Percentiles rank a stretch among this genome's conserved stretches.
Conservation (phyloP, 2,888 invertebrate species). For the Galerucella nymphaeae region DNA sequence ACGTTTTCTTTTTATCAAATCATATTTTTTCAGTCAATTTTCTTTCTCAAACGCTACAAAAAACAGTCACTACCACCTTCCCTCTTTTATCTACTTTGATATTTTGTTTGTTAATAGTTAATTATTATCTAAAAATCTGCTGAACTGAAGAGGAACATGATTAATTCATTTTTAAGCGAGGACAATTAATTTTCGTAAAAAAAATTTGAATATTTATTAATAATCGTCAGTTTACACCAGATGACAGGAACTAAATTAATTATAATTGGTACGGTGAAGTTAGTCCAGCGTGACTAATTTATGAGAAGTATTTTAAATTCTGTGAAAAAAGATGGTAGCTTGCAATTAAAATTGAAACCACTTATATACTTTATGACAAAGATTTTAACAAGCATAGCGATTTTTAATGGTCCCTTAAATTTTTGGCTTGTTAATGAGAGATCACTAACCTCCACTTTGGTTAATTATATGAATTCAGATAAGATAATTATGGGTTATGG, state of each 20-base stretch:
- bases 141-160: too few species aligned
- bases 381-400: background rate
- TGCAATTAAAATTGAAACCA: constrained; percentile 5
- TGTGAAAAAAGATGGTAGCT: background rate
- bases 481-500: background rate
- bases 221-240: background rate
- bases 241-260: background rate
- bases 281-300: constrained; percentile 3
- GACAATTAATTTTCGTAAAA: too few species aligned
- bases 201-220: too few species aligned
- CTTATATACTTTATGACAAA: constrained; percentile 6
- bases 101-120: too few species aligned
- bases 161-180: too few species aligned
- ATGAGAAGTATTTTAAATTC: background rate
- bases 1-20: too few species aligned
- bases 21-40: too few species aligned
- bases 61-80: too few species aligned
- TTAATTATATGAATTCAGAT: constrained; percentile 3
- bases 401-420: background rate
- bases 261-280: background rate
- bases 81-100: too few species aligned
- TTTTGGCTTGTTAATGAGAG: background rate
- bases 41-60: too few species aligned
- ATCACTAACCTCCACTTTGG: constrained; percentile 7
- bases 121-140: too few species aligned